Evolutionary conservation across 2,888 invertebrate genomes (phyloP), one percentile per base, ranked within the genome.

Genomic region (Pristionchus fissidentatus): DNA sequence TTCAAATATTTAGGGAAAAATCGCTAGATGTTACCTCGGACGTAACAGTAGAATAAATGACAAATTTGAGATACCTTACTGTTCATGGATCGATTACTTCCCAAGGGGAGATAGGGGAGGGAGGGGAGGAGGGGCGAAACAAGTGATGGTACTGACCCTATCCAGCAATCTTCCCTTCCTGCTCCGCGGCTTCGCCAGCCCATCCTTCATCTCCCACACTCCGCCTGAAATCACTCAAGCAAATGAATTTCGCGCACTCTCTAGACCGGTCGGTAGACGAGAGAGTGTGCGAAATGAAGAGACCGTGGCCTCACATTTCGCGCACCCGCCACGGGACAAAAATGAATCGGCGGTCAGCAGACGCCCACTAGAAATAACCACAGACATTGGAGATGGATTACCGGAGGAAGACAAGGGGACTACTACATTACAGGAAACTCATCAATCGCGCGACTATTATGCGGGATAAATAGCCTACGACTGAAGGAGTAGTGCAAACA

Each of bases 141-240:
- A 22, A n/a, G n/a, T n/a, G n/a, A n/a, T n/a, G n/a, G n/a, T n/a
- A 66, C 46, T 49, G 29, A 77, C 66, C 49, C 38, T 75, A 75
- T 75, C 75, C 46, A 75, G 75, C 46, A 75, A 46, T 75, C 75
- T n/a, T 43, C 75, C 75, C 75, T 46, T 75, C 26, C 75, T 75
- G 49, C 75, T 75, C 26, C 49, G 29, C 49, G 75, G 75, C 49
- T 75, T 75, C 29, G 26, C 49, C 75, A 75, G 49, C 49, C 75
- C 75, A 46, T 75, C 75, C 75, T 49, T 75, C 75, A 75, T 75
- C 49, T 75, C 66, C 66, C 66, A 29, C 26, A 3, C 62, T 15
- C 15, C 29, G 62, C 13, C 62, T n/a, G 57, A 57, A n/a, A n/a
- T 57, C 57, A 26, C 57, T 57, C 10, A n/a, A n/a, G n/a, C n/a